phyloP scores from a whole-genome alignment of 2,113 vertebrate genomes.

The Meles meles region DNA sequence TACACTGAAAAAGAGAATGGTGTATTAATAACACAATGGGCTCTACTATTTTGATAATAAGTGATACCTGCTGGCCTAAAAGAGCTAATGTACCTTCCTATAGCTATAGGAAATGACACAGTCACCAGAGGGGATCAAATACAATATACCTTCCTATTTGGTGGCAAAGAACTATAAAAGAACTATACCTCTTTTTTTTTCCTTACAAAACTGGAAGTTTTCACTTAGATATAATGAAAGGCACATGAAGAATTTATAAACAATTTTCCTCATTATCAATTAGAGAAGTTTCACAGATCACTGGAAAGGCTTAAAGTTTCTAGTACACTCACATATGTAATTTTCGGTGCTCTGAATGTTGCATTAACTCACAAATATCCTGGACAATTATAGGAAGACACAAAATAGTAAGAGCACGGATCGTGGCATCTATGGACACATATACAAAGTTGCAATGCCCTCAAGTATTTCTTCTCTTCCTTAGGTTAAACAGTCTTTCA shows the following conservation, averaged over 20 bases:
- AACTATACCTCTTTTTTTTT: not conserved
- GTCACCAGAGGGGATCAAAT: not conserved
- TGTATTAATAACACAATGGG: not conserved
- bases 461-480: not conserved
- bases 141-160: not conserved
- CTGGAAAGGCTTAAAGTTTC: not conserved
- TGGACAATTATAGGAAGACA: not conserved
- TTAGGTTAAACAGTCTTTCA: not conserved
- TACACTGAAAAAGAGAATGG: not conserved
- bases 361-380: not conserved
- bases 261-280: not conserved
- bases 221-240: not conserved
- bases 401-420: not conserved
- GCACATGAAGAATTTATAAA: not conserved
- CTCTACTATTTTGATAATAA: not conserved
- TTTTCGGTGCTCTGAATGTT: not conserved
- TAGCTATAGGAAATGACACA: not conserved
- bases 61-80: not conserved
- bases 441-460: not conserved
- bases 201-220: not conserved
- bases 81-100: not conserved
- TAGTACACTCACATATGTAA: not conserved
- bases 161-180: not conserved
- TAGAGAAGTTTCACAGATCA: not conserved
- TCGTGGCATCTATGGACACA: not conserved